A percentile compares a stretch with the other conserved stretches of the same genome.
Evolutionary conservation across 1,140 invertebrate genomes (phyloP).

Genomic region (Maconellicoccus hirsutus): DNA sequence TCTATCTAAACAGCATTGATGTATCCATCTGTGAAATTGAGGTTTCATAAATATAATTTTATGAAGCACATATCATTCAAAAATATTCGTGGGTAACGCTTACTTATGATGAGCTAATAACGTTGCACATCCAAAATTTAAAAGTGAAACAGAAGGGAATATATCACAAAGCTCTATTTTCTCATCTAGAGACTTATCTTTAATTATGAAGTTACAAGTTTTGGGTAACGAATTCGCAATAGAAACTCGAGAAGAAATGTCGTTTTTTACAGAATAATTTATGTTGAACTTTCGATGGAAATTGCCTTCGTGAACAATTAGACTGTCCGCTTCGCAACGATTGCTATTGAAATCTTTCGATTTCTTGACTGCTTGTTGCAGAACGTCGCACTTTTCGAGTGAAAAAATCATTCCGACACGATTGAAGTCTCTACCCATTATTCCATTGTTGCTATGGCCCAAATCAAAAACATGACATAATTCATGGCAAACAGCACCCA

Average conservation of each 20-base stretch:
- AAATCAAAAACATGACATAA: slow-evolving; percentile 89
- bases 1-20: not conserved
- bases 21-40: slow-evolving; percentile 20
- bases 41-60: too few species aligned
- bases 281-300: not conserved
- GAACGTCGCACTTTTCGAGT: slow-evolving; percentile 38
- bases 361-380: slow-evolving; percentile 23
- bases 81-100: not conserved
- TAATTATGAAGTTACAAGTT: not conserved
- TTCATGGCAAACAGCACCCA: slow-evolving; percentile 90
- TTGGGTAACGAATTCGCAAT: not conserved
- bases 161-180: not conserved
- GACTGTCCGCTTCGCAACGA: slow-evolving; percentile 39
- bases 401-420: slow-evolving; percentile 65
- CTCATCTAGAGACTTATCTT: not conserved
- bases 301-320: slow-evolving; percentile 31
- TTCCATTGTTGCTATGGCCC: slow-evolving; percentile 76
- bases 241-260: not conserved
- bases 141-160: slow-evolving; percentile 13
- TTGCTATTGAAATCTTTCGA: slow-evolving; percentile 27
- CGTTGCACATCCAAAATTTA: slow-evolving; percentile 22
- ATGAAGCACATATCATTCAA: not conserved
- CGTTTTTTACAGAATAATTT: slow-evolving; percentile 12
- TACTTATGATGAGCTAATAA: slow-evolving; percentile 25
- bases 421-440: slow-evolving; percentile 91